These are phyloP conservation scores for Eremobia ochroleuca DNA, from an alignment of 2,888 invertebrate genomes.

Conservation along the genomic window DNA sequence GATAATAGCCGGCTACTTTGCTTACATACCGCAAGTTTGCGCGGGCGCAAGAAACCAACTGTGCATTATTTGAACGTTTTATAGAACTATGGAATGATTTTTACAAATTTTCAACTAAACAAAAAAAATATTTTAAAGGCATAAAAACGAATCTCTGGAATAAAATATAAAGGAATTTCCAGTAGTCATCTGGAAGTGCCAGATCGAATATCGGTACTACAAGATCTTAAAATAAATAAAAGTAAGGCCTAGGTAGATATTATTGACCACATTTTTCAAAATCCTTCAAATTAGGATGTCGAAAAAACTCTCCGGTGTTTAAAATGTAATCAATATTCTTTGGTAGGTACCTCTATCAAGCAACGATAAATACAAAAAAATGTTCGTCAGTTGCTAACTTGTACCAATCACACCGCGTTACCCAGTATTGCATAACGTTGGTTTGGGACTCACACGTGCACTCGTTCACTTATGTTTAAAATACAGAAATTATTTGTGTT, in stretches of 20 bases:
- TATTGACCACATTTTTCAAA: not conserved
- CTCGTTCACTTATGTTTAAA: conserved; percentile 36
- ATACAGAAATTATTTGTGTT: conserved; percentile 19
- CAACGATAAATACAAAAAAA: not conserved
- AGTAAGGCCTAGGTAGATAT: not conserved
- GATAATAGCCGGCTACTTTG: conserved; percentile 68
- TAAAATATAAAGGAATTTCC: not conserved
- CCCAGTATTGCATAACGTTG: conserved; percentile 52
- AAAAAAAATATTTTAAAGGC: not conserved
- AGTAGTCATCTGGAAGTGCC: not conserved
- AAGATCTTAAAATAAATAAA: not conserved
- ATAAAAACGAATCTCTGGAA: not conserved
- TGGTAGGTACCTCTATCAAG: not conserved
- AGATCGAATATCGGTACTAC: not conserved
- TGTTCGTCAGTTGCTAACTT: conserved; percentile 26
- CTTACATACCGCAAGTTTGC: conserved; percentile 59
- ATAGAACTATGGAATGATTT: not conserved
- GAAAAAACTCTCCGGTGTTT: not conserved
- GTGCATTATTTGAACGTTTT: not conserved
- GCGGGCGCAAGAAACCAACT: conserved; percentile 31
- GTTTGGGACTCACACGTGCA: conserved; percentile 60
- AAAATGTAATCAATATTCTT: not conserved
- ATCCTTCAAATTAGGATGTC: not conserved
- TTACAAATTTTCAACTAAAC: too few species aligned
- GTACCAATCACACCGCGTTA: conserved; percentile 25